These are phyloP conservation scores for Papilio helenus DNA, from an alignment of 1,140 invertebrate species.

Conservation along the genomic window DNA sequence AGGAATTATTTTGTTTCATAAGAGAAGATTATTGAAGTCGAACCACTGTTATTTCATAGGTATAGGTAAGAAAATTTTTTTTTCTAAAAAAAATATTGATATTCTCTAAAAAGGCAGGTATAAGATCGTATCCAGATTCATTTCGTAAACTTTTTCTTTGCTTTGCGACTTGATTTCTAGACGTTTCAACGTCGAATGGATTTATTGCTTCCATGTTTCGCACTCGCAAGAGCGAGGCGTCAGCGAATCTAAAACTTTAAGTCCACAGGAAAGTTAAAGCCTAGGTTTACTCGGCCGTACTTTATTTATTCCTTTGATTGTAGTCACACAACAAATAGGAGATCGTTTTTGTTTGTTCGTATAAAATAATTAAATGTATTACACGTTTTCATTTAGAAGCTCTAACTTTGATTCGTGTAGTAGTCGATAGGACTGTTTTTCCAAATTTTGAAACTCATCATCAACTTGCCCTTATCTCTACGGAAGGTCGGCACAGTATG, in stretches of 20 bases:
- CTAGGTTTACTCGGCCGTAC: conserved; percentile 36
- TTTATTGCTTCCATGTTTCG: conserved; percentile 34
- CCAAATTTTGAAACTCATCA: too few relatives aligned
- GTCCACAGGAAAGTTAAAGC: conserved; percentile 35
- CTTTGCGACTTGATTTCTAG: conserved; percentile 24
- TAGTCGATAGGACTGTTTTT: too few relatives aligned
- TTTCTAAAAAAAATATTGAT: not conserved
- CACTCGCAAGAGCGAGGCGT: conserved; percentile 21
- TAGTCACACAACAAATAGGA: conserved; percentile 18
- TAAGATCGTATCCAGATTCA: not conserved
- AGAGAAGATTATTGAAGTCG: too few relatives aligned
- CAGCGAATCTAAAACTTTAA: conserved; percentile 38
- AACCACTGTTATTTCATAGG: too few relatives aligned
- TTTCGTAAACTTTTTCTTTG: conserved; percentile 22
- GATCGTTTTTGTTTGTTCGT: conserved; percentile 1
- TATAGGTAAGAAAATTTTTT: too few relatives aligned
- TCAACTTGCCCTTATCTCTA: too few relatives aligned
- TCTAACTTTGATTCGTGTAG: not conserved
- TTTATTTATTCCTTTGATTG: conserved; percentile 31
- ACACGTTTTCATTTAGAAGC: not conserved
- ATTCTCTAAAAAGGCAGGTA: not conserved
- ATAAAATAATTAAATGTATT: not conserved
- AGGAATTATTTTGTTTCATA: too few relatives aligned
- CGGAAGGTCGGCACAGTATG: too few relatives aligned
- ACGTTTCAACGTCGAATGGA: conserved; percentile 15